Evolutionary conservation across 2,888 invertebrate species (phyloP).

Genomic region (Gnatocerus cornutus): DNA sequence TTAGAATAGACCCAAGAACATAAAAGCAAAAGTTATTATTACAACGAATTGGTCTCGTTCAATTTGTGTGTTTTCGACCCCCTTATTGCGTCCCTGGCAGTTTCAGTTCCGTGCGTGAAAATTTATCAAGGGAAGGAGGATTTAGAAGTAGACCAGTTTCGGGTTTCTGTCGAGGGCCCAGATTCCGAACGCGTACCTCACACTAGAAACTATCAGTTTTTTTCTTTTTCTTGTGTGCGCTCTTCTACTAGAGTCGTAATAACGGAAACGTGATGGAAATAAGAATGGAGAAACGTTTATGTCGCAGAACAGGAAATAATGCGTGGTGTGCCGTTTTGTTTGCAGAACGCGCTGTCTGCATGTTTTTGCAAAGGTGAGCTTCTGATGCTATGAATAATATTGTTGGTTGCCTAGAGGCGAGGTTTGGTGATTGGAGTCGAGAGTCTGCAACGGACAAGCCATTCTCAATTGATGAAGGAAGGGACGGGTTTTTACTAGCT

Average conservation of each 20-base stretch:
- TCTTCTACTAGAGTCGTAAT: constrained; percentile 56
- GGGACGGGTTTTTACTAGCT: constrained; percentile 10
- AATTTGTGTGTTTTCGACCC: too few relatives aligned
- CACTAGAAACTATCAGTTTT: constrained; percentile 59
- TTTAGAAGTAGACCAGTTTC: constrained; percentile 1
- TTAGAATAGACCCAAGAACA: too few relatives aligned
- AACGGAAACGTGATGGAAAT: constrained; percentile 59
- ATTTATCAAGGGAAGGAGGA: constrained; percentile 16
- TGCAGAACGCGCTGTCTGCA: constrained; percentile 47
- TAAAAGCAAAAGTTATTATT: too few relatives aligned
- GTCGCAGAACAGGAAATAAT: constrained; percentile 56
- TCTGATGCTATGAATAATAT: constrained; percentile 44
- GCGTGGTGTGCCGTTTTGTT: constrained; percentile 47
- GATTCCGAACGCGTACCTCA: constrained; percentile 55
- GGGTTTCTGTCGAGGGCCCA: constrained; percentile 12
- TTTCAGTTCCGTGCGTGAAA: constrained; percentile 13
- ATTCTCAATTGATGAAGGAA: constrained; percentile 15
- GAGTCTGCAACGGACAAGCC: constrained; percentile 29
- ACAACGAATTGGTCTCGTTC: too few relatives aligned
- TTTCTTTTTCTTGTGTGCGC: constrained; percentile 40
- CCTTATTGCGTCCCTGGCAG: too few relatives aligned
- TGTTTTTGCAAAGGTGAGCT: constrained; percentile 53
- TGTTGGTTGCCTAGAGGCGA: constrained; percentile 28
- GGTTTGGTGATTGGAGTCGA: constrained; percentile 11
- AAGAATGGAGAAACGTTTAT: constrained; percentile 52